Evolutionary conservation across 2,113 vertebrate species (phyloP).

Genomic region (Sylvia atricapilla): DNA sequence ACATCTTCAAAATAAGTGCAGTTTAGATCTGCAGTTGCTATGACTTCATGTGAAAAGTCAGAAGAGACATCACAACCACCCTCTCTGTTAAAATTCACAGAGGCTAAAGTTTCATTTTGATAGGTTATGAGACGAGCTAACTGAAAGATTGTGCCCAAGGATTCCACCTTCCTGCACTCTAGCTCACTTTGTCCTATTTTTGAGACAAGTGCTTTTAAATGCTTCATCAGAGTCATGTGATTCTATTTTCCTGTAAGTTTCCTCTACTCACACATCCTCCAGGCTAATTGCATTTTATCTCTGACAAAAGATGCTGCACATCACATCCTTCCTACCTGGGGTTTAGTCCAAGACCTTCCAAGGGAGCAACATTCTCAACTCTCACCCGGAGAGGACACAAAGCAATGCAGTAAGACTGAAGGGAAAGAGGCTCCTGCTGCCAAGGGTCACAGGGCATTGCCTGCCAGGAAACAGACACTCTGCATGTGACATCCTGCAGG

Average conservation of each 20-base stretch:
- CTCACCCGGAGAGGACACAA: not conserved
- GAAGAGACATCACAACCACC: not conserved
- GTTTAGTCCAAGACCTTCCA: conserved; percentile 10
- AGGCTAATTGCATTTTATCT: conserved; percentile 63
- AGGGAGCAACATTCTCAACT: not conserved
- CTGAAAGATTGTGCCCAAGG: not conserved
- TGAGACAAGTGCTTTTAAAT: conserved; percentile 21
- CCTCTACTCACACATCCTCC: conserved; percentile 50
- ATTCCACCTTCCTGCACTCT: not conserved
- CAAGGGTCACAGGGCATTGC: conserved; percentile 24
- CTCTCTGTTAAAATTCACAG: not conserved
- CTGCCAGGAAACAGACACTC: conserved; percentile 43
- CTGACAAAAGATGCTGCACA: conserved; percentile 39
- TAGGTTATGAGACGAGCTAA: not conserved
- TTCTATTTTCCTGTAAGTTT: conserved; percentile 46
- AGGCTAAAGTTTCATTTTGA: not conserved
- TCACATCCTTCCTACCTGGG: conserved; percentile 61
- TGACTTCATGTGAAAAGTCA: not conserved
- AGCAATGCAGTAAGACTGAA: not conserved
- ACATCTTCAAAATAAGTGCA: not conserved
- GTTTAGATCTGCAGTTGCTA: not conserved
- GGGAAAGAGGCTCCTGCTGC: not conserved
- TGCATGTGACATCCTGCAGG: not conserved
- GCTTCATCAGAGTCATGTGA: not conserved
- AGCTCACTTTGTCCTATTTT: not conserved